These are phyloP conservation scores for Naso thynnoides DNA, from an alignment of 2,797 vertebrate species.

Conservation along the genomic window DNA sequence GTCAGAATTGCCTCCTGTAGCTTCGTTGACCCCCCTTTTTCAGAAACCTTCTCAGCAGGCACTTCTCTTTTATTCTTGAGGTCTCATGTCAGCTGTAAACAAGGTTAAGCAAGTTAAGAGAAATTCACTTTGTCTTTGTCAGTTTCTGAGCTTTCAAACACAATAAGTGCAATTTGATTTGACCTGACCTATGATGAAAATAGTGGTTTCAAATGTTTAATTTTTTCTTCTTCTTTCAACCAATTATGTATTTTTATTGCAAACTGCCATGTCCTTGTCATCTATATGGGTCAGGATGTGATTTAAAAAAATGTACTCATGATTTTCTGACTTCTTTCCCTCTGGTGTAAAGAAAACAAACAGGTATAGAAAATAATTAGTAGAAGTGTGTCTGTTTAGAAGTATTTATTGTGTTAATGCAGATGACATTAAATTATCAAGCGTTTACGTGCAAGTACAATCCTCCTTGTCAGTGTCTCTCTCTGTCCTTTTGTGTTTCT, in stretches of 20 bases:
- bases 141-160: not conserved
- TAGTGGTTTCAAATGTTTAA: not conserved
- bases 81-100: not conserved
- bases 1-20: constrained; percentile 11
- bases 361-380: not conserved
- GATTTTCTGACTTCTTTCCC: not conserved
- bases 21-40: constrained; percentile 11
- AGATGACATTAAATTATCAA: not conserved
- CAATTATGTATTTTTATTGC: not conserved
- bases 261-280: not conserved
- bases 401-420: not conserved
- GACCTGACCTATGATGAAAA: constrained; percentile 6
- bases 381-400: not conserved
- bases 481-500: constrained; percentile 23
- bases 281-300: not conserved
- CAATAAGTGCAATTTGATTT: not conserved
- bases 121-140: not conserved
- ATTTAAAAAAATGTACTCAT: not conserved
- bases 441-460: not conserved
- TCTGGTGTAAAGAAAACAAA: too few species aligned
- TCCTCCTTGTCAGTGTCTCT: not conserved
- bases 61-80: not conserved
- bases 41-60: not conserved
- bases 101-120: not conserved
- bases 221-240: not conserved